Evolutionary conservation across 2,113 vertebrate species (phyloP).

Genomic region (Neodon shergylaensis): DNA sequence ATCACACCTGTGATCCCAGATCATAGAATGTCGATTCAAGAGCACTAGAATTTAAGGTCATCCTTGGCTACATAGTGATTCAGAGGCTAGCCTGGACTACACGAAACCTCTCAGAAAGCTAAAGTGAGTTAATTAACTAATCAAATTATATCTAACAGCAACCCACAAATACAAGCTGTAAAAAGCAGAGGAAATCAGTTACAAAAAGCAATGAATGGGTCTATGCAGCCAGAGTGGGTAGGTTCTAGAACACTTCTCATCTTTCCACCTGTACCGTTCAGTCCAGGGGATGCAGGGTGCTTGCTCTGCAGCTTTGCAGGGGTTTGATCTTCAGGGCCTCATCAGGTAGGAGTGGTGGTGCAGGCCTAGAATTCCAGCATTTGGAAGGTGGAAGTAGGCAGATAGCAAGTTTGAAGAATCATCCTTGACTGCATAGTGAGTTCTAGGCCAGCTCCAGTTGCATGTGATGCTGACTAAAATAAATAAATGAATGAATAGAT

Average conservation of each 20-base stretch:
- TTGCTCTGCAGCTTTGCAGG: neutral
- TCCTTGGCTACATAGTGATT: neutral
- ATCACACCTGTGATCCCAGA: neutral
- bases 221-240: neutral
- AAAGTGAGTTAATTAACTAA: neutral
- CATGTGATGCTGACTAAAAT: neutral
- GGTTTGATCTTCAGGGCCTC: neutral
- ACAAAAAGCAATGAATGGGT: neutral
- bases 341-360: no score
- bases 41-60: neutral
- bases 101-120: neutral
- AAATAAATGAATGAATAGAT: no score
- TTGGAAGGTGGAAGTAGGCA: neutral
- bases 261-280: neutral
- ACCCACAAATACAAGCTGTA: neutral
- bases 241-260: rapidly evolving
- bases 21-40: neutral
- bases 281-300: neutral
- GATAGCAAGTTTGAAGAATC: neutral
- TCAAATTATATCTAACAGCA: neutral
- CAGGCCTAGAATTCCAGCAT: neutral
- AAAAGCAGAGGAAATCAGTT: neutral
- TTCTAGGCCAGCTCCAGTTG: neutral
- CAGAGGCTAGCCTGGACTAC: neutral
- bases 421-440: neutral